These are phyloP conservation scores for Accipiter cooperii DNA, from an alignment of 2,113 vertebrate species.

Conservation along the genomic window DNA sequence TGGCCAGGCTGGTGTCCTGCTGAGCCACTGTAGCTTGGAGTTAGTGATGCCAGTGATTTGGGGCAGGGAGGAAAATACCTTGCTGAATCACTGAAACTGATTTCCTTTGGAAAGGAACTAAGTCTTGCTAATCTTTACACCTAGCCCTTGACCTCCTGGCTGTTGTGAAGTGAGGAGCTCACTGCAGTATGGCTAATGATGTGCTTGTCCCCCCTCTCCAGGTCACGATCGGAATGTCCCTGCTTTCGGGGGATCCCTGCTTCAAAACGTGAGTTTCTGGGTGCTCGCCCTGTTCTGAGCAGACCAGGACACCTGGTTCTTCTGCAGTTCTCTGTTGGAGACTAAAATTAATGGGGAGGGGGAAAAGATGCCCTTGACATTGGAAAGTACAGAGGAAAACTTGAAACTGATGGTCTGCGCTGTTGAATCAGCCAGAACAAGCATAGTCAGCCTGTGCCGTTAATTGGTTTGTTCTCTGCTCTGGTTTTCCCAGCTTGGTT, in stretches of 20 bases:
- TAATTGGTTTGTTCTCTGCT: not conserved
- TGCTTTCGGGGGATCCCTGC: conserved; percentile 96
- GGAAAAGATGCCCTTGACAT: not conserved
- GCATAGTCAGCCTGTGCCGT: not conserved
- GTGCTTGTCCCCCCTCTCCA: conserved; percentile 48
- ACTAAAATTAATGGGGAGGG: not conserved
- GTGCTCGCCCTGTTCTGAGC: accelerated
- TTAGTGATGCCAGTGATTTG: not conserved
- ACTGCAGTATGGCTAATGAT: not conserved
- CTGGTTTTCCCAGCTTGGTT: not conserved
- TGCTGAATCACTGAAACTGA: not conserved
- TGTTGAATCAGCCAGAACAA: not conserved
- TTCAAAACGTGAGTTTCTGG: conserved; percentile 92
- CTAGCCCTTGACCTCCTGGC: not conserved
- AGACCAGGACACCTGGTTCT: not conserved
- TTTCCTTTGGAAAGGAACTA: not conserved
- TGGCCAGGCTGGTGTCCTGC: not conserved
- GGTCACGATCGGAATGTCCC: conserved; percentile 96
- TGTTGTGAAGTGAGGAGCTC: not conserved
- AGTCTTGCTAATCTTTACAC: not conserved
- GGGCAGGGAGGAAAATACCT: not conserved
- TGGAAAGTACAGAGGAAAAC: not conserved
- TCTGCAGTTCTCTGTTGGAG: not conserved
- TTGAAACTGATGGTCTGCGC: not conserved
- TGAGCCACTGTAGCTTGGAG: not conserved